Percentiles rank a stretch among this genome's conserved stretches.
phyloP scores from a whole-genome alignment of 2,888 invertebrate species.

The Pristionchus mayeri region DNA sequence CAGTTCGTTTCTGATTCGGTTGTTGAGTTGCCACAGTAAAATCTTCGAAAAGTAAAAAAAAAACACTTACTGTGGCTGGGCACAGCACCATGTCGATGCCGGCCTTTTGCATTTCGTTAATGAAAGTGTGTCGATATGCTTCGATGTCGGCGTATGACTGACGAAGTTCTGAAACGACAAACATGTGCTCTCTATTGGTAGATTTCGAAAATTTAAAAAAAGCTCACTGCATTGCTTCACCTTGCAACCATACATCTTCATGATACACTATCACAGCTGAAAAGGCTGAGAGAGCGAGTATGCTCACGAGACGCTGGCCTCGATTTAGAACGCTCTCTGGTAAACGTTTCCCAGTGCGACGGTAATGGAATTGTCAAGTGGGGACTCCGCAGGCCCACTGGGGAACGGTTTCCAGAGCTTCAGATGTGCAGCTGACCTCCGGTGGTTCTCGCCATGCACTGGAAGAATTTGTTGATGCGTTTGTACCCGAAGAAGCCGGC shows the following conservation, averaged over 20 bases:
- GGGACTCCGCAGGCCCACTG: too few relatives aligned
- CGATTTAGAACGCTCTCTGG: too few relatives aligned
- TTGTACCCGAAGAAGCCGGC: neutral
- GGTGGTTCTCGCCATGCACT: neutral
- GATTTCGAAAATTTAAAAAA: too few relatives aligned
- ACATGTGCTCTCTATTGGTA: too few relatives aligned
- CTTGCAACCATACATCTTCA: too few relatives aligned
- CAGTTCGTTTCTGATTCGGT: too few relatives aligned
- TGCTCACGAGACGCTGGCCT: neutral
- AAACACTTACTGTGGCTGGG: slow-evolving; percentile 65
- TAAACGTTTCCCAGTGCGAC: too few relatives aligned
- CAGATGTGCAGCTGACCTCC: neutral
- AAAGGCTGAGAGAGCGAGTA: neutral
- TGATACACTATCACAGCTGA: neutral
- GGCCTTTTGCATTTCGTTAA: slow-evolving; percentile 57
- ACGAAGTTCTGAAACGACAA: slow-evolving; percentile 59
- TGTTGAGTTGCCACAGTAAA: too few relatives aligned
- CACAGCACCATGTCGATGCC: slow-evolving; percentile 65
- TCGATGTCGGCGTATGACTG: slow-evolving; percentile 65
- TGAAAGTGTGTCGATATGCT: slow-evolving; percentile 62
- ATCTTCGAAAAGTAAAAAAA: too few relatives aligned
- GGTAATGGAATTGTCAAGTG: too few relatives aligned
- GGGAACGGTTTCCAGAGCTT: too few relatives aligned
- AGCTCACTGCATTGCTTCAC: too few relatives aligned
- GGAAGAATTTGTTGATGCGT: neutral